Percentiles rank a stretch among this genome's conserved stretches.
These are phyloP conservation scores for Sthenelais limicola DNA, from an alignment of 2,888 invertebrate genomes.

Conservation along the genomic window DNA sequence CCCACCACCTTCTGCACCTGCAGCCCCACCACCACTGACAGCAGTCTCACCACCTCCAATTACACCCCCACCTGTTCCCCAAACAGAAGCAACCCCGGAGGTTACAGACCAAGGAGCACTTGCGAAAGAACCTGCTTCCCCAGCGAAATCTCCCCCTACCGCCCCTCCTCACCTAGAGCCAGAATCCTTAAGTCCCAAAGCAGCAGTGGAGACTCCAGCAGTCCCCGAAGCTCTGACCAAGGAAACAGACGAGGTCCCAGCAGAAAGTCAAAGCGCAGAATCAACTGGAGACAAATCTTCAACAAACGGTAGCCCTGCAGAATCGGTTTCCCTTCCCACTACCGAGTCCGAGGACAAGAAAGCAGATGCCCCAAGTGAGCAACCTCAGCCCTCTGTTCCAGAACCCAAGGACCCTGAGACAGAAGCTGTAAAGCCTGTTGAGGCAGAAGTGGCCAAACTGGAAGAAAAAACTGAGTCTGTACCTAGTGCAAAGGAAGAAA, in stretches of 20 bases:
- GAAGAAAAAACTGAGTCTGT: no score
- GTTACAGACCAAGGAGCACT: background rate
- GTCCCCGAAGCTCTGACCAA: background rate
- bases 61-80: background rate
- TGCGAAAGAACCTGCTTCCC: background rate
- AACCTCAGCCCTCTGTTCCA: background rate
- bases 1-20: no score
- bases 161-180: no score
- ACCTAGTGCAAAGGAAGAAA: no score
- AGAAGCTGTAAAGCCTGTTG: no score
- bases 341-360: background rate
- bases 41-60: background rate
- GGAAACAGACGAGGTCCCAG: constrained; percentile 2
- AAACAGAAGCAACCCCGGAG: background rate
- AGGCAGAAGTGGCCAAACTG: no score
- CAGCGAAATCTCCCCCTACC: constrained; percentile 1
- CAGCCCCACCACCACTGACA: no score
- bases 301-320: background rate
- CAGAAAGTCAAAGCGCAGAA: background rate
- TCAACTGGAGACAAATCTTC: constrained; percentile 24
- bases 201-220: no score
- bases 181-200: no score
- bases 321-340: background rate
- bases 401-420: background rate
- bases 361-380: background rate